phyloP scores from a whole-genome alignment of 2,113 vertebrate species.

The Cynocephalus volans region DNA sequence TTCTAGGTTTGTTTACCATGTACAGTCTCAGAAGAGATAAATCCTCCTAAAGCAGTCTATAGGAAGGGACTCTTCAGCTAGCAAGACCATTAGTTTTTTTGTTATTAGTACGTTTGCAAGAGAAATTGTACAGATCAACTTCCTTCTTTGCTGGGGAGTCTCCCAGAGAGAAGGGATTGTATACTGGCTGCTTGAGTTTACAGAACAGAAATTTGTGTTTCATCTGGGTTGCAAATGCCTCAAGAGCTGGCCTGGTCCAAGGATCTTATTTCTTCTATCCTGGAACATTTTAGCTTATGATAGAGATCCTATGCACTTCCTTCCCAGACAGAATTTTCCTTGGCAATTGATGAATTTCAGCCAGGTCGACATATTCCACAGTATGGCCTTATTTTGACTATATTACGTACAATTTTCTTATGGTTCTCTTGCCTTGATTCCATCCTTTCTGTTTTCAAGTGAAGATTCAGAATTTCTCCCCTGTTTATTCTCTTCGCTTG shows the following conservation, averaged over 20 bases:
- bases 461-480: neutral
- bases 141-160: neutral
- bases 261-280: neutral
- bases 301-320: neutral
- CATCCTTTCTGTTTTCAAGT: neutral
- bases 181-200: neutral
- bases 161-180: neutral
- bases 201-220: neutral
- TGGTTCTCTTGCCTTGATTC: neutral
- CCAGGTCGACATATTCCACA: neutral
- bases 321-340: neutral
- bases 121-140: neutral
- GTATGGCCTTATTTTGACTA: neutral
- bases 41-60: neutral
- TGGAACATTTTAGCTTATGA: neutral
- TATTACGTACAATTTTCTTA: neutral
- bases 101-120: neutral
- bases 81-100: neutral
- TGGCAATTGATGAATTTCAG: neutral
- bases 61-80: neutral
- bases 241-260: neutral
- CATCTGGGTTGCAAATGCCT: neutral
- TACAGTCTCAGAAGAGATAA: neutral
- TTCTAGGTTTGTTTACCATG: neutral
- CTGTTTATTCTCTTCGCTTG: neutral